Evolutionary conservation across 35 echinoderm and acorn worm species (phyloP).

Genomic region (Heliocidaris tuberculata): DNA sequence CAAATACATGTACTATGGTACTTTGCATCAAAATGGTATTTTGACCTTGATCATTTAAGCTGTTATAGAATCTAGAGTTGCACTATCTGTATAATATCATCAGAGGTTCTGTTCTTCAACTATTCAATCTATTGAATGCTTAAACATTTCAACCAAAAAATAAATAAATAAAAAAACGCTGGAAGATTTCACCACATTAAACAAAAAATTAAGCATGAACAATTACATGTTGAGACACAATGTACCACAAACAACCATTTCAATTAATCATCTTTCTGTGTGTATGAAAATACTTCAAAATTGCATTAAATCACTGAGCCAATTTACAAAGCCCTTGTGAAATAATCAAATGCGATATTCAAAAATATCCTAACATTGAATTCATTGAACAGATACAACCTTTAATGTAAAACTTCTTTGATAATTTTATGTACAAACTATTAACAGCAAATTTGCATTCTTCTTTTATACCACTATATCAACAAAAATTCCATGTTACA

Average conservation of each 20-base stretch:
- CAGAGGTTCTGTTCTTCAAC: neutral
- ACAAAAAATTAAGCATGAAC: neutral
- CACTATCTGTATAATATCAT: neutral
- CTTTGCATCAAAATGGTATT: neutral
- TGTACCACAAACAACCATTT: neutral
- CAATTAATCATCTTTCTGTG: neutral
- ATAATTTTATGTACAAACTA: conserved; percentile 45
- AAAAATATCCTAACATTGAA: conserved; percentile 22
- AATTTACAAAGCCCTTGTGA: neutral
- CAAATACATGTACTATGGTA: too few species aligned
- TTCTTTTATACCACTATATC: neutral
- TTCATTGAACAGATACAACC: neutral
- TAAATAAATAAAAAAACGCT: neutral
- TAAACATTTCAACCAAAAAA: neutral
- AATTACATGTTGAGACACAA: neutral
- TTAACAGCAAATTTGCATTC: conserved; percentile 32
- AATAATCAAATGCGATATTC: neutral
- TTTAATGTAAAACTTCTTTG: conserved; percentile 38
- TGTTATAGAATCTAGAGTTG: neutral
- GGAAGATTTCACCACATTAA: neutral
- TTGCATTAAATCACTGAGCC: conserved; percentile 30
- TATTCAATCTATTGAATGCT: neutral
- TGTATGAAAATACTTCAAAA: conserved; percentile 31
- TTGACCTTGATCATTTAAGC: neutral
- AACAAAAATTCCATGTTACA: neutral